Percentiles rank a stretch among this genome's conserved stretches.
phyloP scores from a whole-genome alignment of 2,888 invertebrate genomes.

The Lepas anatifera region DNA sequence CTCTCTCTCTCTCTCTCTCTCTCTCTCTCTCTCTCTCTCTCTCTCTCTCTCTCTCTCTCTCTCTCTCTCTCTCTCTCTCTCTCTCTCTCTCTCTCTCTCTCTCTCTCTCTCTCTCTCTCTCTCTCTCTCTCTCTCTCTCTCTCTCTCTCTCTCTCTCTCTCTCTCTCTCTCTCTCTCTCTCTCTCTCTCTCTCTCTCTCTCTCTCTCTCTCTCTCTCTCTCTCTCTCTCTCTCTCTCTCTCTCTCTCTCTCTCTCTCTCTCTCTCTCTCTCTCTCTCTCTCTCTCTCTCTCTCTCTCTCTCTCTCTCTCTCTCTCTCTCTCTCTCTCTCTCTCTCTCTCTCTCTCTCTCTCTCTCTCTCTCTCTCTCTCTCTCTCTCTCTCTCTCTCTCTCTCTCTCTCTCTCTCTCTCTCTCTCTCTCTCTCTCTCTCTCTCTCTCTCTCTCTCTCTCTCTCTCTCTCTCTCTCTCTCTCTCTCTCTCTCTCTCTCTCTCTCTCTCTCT shows the following conservation, averaged over 20 bases:
- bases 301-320: background rate
- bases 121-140: too few species aligned
- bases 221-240: background rate
- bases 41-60: background rate
- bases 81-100: background rate
- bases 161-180: slow-evolving; percentile 12
- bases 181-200: slow-evolving; percentile 10
- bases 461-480: too few species aligned
- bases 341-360: slow-evolving; percentile 1
- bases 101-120: background rate
- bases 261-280: background rate
- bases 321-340: background rate
- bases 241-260: background rate
- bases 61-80: background rate
- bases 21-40: too few species aligned
- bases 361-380: background rate
- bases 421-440: too few species aligned
- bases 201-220: background rate
- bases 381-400: background rate
- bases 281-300: background rate
- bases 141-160: background rate
- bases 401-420: background rate
- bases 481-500: too few species aligned
- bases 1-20: too few species aligned
- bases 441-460: too few species aligned